Evolutionary conservation across 2,888 invertebrate species (phyloP), one percentile per base, ranked within the genome.

Genomic region (Crossocerus cetratus): DNA sequence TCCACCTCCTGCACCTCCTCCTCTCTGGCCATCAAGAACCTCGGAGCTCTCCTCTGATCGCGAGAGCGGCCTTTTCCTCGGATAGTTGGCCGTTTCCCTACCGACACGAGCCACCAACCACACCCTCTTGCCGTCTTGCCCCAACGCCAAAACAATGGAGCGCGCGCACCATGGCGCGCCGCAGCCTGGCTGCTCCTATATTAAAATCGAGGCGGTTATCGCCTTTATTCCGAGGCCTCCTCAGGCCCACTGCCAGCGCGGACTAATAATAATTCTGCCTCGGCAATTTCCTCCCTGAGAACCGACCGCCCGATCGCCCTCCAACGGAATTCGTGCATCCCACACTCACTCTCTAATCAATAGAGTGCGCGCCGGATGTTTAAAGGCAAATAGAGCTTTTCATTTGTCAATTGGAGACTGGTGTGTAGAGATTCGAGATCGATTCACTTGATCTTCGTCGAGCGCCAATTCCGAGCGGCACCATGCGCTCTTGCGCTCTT

Each of bases 61-160:
- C n/a, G n/a, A n/a, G n/a, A n/a, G n/a, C n/a, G n/a, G n/a, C n/a
- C n/a, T n/a, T n/a, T n/a, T n/a, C n/a, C n/a, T n/a, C n/a, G n/a
- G n/a, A n/a, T n/a, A n/a, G n/a, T n/a, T n/a, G n/a, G n/a, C n/a
- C n/a, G n/a, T n/a, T n/a, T n/a, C n/a, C n/a, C n/a, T n/a, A n/a
- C n/a, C n/a, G n/a, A n/a, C n/a, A n/a, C n/a, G n/a, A n/a, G n/a
- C 32, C 32, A 71, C 45, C 16, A 18, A 21, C 58, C 20, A 13
- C 14, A 72, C 83, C 49, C 49, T 49, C 49, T 8, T 11, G 3
- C 2, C 45, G 3, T 23, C 81, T 71, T 74, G 57, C 44, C 45
- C 53, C n/a, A 63, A 49, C 59, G 54, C 20, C 62, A 68, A 78
- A 76, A 81, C 81, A 81, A 80, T 80, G 65, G 57, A 23, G 14